Evolutionary conservation across 37 sponge, comb jelly and placozoan genomes (phyloP), one percentile per base, ranked within the genome.

Genomic region (Halisarca cf. caerulea): DNA sequence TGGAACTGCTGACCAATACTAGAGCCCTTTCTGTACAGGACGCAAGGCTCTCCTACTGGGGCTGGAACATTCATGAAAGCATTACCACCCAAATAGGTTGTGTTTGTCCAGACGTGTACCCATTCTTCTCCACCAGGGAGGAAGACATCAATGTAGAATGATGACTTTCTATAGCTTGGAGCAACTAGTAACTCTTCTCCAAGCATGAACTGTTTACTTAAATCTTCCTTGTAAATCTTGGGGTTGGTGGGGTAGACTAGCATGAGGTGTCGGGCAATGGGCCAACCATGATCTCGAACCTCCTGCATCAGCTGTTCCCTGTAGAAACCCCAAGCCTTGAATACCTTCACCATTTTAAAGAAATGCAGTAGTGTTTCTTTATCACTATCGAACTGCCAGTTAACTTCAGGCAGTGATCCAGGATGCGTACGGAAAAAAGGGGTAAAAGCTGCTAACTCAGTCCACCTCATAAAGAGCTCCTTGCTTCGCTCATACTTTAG

Each of bases 171-270:
- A 43, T 86, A 51, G n/a, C 88, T 84, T 25, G 94, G 94, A 79
- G 94, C 94, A 33, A 94, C 91, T 30, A 94, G 79, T 15, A 94
- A 30, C 71, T 94, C 86, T 4, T 66, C 80, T 20, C 94, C 94
- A 18, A 94, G 43, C 91, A 94, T 85, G 66, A 83, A 94, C 88
- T 90, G 94, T 36, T 82, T 37, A 35, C 43, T 72, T 5, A 78
- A 45, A 25, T 23, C 54, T 30, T 82, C 38, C 15, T 28, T 71
- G 42, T 82, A 82, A 21, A 85, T 80, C 20, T 21, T 28, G 28
- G 85, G 40, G 80, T 87, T 82, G 66, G 80, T 81, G 25, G 87
- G 85, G 72, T 39, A 89, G 14, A 70, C 83, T 32, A 93, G 40
- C 78, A 89, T 42, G 90, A 93, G 85, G 74, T 86, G 90, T 33